Percentiles rank a stretch among this genome's conserved stretches.
Evolutionary conservation across 2,113 vertebrate genomes (phyloP).

Genomic region (Pedetes capensis): DNA sequence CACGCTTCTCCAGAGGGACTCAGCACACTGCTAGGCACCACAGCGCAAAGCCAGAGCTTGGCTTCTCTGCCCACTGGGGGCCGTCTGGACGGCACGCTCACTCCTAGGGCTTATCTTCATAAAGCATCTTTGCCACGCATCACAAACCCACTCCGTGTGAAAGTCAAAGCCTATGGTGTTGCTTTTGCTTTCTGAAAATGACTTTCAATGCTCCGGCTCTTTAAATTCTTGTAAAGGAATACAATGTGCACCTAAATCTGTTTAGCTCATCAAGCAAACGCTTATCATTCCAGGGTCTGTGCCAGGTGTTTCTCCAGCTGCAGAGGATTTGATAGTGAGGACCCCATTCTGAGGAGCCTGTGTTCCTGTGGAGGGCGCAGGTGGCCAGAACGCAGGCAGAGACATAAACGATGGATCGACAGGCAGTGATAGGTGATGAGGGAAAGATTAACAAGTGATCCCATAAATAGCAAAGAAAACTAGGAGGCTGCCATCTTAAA

Average conservation of each 20-base stretch:
- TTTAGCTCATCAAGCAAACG: background rate
- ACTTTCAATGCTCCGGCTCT: background rate
- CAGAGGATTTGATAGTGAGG: background rate
- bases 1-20: background rate
- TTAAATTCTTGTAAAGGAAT: background rate
- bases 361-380: background rate
- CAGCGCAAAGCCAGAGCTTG: rapidly evolving
- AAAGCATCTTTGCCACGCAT: background rate
- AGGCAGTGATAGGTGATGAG: background rate
- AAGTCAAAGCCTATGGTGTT: background rate
- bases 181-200: background rate
- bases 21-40: background rate
- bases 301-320: background rate
- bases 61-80: background rate
- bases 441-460: background rate
- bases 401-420: rapidly evolving
- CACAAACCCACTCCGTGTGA: background rate
- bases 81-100: no score
- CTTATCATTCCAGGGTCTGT: no score
- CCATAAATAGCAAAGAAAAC: background rate
- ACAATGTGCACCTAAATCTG: background rate
- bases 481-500: background rate
- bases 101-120: background rate
- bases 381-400: background rate
- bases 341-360: background rate